phyloP scores from a whole-genome alignment of 2,113 vertebrate species.

The Pelodiscus sinensis region DNA sequence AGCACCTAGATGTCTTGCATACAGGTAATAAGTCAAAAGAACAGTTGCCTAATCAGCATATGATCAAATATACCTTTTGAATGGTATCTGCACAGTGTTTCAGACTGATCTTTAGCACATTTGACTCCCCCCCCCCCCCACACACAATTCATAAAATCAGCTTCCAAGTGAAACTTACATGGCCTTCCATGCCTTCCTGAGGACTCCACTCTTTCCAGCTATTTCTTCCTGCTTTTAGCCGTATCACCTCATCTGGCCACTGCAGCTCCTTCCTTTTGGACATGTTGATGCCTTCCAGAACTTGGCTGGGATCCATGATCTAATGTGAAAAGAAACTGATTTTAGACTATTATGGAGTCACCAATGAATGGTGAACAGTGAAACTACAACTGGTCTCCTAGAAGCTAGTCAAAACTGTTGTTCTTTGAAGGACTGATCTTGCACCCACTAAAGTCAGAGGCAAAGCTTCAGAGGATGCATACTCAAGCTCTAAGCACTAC shows the following conservation, averaged over 20 bases:
- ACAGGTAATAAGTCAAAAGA: background rate
- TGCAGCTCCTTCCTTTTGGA: slow-evolving; percentile 97
- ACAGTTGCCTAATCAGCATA: background rate
- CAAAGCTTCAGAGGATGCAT: background rate
- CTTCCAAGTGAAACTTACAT: slow-evolving; percentile 84
- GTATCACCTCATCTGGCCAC: slow-evolving; percentile 95
- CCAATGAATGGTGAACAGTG: slow-evolving; percentile 26
- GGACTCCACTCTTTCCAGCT: slow-evolving; percentile 99
- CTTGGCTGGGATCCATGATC: slow-evolving; percentile 92
- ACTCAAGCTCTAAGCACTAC: background rate
- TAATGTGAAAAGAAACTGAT: slow-evolving; percentile 70
- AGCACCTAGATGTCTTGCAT: slow-evolving; percentile 1
- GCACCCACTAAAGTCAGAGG: background rate
- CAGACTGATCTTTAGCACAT: background rate
- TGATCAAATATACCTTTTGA: background rate
- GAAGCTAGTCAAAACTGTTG: background rate
- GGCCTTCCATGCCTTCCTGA: slow-evolving; percentile 99
- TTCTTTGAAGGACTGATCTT: background rate
- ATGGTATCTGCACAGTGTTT: background rate
- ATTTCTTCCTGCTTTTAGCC: slow-evolving; percentile 94
- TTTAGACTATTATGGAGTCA: slow-evolving; percentile 65
- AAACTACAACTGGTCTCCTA: slow-evolving; percentile 2
- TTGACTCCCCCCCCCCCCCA: background rate
- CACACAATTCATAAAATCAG: background rate
- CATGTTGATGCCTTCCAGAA: slow-evolving; percentile 95